Evolutionary conservation across 2,888 invertebrate species (phyloP), one percentile per base, ranked within the genome.

Genomic region (Lottia gigantea): DNA sequence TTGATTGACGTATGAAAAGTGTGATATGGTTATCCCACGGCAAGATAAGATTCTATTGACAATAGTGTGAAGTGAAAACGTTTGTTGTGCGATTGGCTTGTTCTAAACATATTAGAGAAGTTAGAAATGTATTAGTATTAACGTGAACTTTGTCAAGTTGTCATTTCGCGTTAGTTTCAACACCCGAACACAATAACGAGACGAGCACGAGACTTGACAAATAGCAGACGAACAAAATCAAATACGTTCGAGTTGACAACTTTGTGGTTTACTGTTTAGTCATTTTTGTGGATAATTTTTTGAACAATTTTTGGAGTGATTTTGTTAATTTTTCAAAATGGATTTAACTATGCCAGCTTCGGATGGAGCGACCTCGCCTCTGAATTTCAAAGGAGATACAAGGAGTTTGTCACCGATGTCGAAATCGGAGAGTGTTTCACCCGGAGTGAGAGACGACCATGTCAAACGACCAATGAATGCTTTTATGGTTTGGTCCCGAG

Each of bases 401-500:
- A 55, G 55, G 55, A 55, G 55, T 55, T 23, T 55, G 19, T 55
- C 55, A 8, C 55, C 55, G 19, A 0, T 55, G 19, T 23, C 55
- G 14, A 55, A 55, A 55, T 55, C 55, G 12, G 55, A 55, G 15
- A 55, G 55, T 55, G 55, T 55, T 55, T 55, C 55, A 19, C 55
- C 55, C 19, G 55, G 55, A 55, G 55, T 55, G 8, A n/a, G 55
- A 14, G 55, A 78, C 46, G 92, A 86, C 31, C 96, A 97, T 46
- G 97, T 98, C n/a, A 97, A 97, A 89, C 92, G 98, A 82, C 98
- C 98, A 16, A 98, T 98, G 98, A 98, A 98, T 89, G 98, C 98
- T 16, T 98, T 98, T 89, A 98, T 98, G 98, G 85, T 85, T 3
- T 98, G 98, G 98, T 97, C 97, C 55, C 91, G 98, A 14, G 98